Conservation (phyloP, 2,888 invertebrate species). For the Heliothis peltigera region DNA sequence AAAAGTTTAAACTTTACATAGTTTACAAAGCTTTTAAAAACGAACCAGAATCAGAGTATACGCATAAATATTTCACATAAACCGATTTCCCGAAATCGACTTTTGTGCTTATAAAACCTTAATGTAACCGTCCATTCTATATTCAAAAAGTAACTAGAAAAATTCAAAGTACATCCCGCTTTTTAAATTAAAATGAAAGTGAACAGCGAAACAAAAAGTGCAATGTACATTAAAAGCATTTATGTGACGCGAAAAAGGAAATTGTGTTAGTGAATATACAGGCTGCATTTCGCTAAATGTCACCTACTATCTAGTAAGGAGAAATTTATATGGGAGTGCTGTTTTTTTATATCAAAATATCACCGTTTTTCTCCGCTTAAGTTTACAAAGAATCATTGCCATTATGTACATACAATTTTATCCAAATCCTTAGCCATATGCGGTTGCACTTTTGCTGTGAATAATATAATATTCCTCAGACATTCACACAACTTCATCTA, state of each 20-base stretch:
- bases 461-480: no score
- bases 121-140: constrained; percentile 6
- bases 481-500: no score
- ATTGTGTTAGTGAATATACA: constrained; percentile 4
- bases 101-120: neutral
- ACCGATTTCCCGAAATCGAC: neutral
- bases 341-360: no score
- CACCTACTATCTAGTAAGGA: neutral
- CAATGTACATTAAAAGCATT: constrained; percentile 26
- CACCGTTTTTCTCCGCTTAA: no score
- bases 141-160: constrained; percentile 27
- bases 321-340: no score
- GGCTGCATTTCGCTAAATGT: constrained; percentile 12
- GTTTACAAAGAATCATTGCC: no score
- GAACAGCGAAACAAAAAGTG: constrained; percentile 39
- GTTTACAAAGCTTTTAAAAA: no score
- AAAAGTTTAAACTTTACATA: no score
- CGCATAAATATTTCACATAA: neutral
- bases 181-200: constrained; percentile 36
- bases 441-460: no score
- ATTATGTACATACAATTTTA: no score
- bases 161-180: constrained; percentile 14
- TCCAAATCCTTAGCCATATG: no score
- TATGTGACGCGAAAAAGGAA: constrained; percentile 30
- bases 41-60: no score